A percentile compares a stretch with the other conserved stretches of the same genome.
Evolutionary conservation across 2,113 vertebrate genomes (phyloP).

Genomic region (Leucosticte australis): DNA sequence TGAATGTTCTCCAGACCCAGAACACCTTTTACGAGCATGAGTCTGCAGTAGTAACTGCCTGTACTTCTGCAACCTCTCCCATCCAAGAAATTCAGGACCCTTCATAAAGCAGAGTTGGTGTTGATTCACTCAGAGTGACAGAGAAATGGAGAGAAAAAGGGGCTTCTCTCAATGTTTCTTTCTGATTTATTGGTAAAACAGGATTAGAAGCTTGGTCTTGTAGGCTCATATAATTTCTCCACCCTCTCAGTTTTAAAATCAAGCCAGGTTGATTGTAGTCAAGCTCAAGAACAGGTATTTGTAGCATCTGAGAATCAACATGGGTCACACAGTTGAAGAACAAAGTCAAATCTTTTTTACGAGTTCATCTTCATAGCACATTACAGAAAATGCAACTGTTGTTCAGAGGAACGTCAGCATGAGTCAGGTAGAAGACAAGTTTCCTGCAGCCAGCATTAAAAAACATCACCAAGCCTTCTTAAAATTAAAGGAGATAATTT

Average conservation of each 20-base stretch:
- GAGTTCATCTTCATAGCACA: neutral
- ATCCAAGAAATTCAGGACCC: neutral
- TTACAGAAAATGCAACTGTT: constrained; percentile 4
- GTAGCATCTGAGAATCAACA: neutral
- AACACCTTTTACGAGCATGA: neutral
- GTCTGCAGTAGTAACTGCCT: neutral
- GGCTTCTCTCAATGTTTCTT: neutral
- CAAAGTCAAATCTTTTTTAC: neutral
- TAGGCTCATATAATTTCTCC: neutral
- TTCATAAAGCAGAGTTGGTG: neutral
- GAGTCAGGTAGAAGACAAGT: neutral
- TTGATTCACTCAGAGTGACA: accelerated
- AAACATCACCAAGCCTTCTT: neutral
- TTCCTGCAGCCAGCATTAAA: neutral
- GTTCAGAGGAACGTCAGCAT: neutral
- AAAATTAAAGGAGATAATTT: neutral
- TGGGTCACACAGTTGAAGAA: neutral
- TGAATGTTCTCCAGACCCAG: constrained; percentile 11
- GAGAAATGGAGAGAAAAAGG: neutral
- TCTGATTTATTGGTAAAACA: neutral
- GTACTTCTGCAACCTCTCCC: neutral
- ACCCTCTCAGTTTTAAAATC: neutral
- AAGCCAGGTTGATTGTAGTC: neutral
- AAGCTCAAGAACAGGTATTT: neutral
- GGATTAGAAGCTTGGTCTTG: neutral